phyloP scores from a whole-genome alignment of 2,113 vertebrate species.

The Cyphomyrus discorhynchus region DNA sequence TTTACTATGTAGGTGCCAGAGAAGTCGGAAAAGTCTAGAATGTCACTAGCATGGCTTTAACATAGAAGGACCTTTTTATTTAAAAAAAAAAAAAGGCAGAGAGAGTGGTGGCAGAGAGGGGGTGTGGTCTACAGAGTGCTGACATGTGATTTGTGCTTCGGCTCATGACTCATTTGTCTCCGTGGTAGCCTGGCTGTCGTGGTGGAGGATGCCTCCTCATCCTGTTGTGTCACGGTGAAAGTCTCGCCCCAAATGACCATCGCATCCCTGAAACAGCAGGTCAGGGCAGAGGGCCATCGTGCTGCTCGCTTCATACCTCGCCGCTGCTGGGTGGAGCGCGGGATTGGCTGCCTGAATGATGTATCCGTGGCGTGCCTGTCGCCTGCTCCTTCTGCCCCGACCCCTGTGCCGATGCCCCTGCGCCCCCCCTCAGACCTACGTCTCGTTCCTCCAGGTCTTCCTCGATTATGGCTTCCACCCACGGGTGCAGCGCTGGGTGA shows the following conservation, averaged over 20 bases:
- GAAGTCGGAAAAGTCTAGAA: not conserved
- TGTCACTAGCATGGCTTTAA: not conserved
- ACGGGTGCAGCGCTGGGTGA: conserved; percentile 84
- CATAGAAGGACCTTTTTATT: not conserved
- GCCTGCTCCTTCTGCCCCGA: not conserved
- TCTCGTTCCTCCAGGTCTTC: conserved; percentile 63
- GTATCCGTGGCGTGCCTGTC: not conserved
- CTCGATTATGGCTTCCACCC: conserved; percentile 82
- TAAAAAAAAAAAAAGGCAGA: not conserved
- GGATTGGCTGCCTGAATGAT: not conserved
- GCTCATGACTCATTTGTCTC: conserved; percentile 6
- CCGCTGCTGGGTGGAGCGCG: not conserved
- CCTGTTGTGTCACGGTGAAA: conserved; percentile 71
- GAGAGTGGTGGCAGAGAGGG: not conserved
- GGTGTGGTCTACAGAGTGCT: not conserved
- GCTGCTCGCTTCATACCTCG: not conserved
- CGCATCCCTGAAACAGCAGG: conserved; percentile 78
- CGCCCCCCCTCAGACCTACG: not conserved
- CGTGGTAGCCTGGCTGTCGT: conserved; percentile 73
- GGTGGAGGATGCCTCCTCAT: conserved; percentile 77
- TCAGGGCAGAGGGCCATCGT: conserved; percentile 36
- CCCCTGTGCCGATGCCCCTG: not conserved
- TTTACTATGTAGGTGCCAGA: not conserved
- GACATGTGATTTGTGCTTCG: not conserved
- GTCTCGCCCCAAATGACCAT: conserved; percentile 71